These are phyloP conservation scores for Xiphophorus birchmanni DNA, from an alignment of 2,797 vertebrate species.

Conservation along the genomic window DNA sequence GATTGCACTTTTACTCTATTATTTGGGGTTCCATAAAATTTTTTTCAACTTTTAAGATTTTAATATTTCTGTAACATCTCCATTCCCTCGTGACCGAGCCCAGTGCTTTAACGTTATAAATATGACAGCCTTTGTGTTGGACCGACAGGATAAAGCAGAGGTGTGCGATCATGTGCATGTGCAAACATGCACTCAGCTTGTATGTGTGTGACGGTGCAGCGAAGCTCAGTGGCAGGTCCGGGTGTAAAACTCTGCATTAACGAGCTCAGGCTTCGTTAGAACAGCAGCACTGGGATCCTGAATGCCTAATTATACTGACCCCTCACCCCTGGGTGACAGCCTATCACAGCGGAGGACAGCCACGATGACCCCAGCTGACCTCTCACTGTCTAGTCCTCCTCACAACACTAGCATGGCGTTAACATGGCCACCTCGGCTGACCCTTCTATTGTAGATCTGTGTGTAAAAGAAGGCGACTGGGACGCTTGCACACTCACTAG, in stretches of 20 bases:
- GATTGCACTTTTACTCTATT: constrained; percentile 1
- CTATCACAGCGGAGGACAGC: constrained; percentile 81
- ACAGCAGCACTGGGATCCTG: constrained; percentile 65
- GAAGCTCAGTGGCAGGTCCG: constrained; percentile 74
- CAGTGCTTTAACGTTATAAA: constrained; percentile 32
- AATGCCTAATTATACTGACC: constrained; percentile 78
- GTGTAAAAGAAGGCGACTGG: constrained; percentile 31
- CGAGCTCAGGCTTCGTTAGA: constrained; percentile 77
- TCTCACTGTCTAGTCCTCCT: constrained; percentile 75
- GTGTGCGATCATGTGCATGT: constrained; percentile 36
- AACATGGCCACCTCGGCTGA: constrained; percentile 64
- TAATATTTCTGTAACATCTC: constrained; percentile 35
- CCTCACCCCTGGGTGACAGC: constrained; percentile 76
- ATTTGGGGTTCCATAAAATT: constrained; percentile 8
- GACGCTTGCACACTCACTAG: constrained; percentile 23
- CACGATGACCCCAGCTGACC: constrained; percentile 72
- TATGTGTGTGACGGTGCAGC: constrained; percentile 64
- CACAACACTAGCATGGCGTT: constrained; percentile 76
- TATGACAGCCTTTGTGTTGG: constrained; percentile 61
- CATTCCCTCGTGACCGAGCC: constrained; percentile 38
- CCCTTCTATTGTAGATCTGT: constrained; percentile 39
- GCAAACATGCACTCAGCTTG: constrained; percentile 45
- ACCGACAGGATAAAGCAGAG: constrained; percentile 63
- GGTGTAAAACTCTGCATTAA: constrained; percentile 78
- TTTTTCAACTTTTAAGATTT: constrained; percentile 17